These are phyloP conservation scores for Nematopogon swammerdamellus DNA, from an alignment of 2,888 invertebrate species.

Conservation along the genomic window DNA sequence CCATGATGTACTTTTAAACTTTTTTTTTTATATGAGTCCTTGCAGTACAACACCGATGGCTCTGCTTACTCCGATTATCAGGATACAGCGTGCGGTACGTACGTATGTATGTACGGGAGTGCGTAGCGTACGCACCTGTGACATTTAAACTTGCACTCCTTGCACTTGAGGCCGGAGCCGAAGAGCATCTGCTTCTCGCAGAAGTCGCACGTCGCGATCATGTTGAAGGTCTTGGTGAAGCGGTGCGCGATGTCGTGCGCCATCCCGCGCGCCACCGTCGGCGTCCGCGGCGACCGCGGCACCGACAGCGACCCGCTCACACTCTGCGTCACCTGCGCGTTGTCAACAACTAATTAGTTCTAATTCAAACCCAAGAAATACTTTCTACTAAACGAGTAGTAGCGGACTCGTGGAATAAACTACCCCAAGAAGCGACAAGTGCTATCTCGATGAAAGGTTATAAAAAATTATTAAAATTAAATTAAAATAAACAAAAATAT, in stretches of 20 bases:
- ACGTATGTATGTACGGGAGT: too few relatives aligned
- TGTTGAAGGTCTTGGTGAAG: conserved; percentile 84
- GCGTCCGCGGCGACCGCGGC: conserved; percentile 70
- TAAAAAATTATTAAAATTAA: too few relatives aligned
- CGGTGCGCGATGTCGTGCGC: conserved; percentile 88
- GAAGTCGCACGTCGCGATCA: conserved; percentile 85
- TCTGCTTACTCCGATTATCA: too few relatives aligned
- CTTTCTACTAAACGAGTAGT: background rate
- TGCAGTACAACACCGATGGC: too few relatives aligned
- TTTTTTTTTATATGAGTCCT: too few relatives aligned
- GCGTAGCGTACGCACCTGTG: conserved; percentile 62
- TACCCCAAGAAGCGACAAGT: too few relatives aligned
- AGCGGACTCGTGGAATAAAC: too few relatives aligned
- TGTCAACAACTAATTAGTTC: background rate
- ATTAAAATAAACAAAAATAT: too few relatives aligned
- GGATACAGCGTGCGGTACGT: too few relatives aligned
- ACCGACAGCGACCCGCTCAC: conserved; percentile 20
- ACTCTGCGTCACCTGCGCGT: conserved; percentile 1
- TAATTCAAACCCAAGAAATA: background rate
- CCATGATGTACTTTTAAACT: too few relatives aligned
- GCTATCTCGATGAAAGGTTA: too few relatives aligned
- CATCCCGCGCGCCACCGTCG: conserved; percentile 73
- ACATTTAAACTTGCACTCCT: conserved; percentile 92
- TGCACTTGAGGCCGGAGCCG: conserved; percentile 81
- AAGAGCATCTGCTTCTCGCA: conserved; percentile 88